A percentile compares a stretch with the other conserved stretches of the same genome.
Conservation (phyloP, 2,888 invertebrate genomes). For the Drosophila nigricruria region DNA sequence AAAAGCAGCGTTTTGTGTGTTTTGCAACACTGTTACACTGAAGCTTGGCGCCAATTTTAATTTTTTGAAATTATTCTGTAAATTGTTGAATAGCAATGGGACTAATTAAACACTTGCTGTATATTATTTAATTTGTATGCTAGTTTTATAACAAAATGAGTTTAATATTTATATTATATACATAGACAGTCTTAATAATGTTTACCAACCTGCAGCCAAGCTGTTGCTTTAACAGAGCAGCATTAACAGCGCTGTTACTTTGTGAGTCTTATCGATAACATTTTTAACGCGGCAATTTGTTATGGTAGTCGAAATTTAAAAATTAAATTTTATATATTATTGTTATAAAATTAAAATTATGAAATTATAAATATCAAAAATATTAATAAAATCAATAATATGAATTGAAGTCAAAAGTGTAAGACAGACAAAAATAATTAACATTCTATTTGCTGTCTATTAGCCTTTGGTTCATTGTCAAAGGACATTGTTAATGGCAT, state of each 20-base stretch:
- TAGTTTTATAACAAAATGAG: neutral
- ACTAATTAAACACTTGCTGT: too few relatives aligned
- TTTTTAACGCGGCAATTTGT: conserved; percentile 7
- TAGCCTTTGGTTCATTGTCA: neutral
- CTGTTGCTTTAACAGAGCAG: conserved; percentile 13
- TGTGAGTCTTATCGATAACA: conserved; percentile 38
- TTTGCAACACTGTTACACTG: conserved; percentile 34
- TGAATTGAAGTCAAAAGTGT: neutral
- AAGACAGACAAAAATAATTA: neutral
- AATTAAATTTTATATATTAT: neutral
- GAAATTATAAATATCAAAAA: neutral
- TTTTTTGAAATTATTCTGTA: neutral
- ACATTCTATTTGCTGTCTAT: neutral
- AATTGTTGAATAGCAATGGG: too few relatives aligned
- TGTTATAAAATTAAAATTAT: neutral
- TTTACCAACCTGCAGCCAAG: neutral
- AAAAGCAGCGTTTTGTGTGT: neutral
- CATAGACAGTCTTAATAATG: neutral
- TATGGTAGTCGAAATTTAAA: conserved; percentile 5
- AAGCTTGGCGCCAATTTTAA: conserved; percentile 1
- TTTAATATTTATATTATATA: neutral
- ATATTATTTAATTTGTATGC: too few relatives aligned
- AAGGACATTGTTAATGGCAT: conserved; percentile 36
- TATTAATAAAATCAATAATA: too few relatives aligned
- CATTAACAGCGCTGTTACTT: neutral